Base-by-base conservation (phyloP, 2,888 invertebrate genomes). In the Drosophila putrida region DNA sequence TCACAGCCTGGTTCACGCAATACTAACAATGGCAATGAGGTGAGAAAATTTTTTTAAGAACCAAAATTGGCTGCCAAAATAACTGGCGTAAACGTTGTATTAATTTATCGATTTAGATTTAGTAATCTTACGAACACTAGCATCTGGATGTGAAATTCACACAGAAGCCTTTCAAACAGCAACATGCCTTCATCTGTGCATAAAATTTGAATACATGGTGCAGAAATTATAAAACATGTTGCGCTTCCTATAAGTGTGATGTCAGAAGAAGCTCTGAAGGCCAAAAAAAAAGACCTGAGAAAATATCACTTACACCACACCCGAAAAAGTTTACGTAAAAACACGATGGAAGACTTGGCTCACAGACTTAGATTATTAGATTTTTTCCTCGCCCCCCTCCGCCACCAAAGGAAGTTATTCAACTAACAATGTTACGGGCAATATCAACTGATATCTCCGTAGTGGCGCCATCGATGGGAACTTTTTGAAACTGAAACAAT, bases 261-360 rank as follows among this genome's bases (percentile, higher is more conserved):
- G 13, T 39, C 39, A 15, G 15, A 39, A 39, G 39, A 39, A 39
- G 41, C 41, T 25, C 41, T 41, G 10, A 20, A 41, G 41, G 25
- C 41, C 20, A 41, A 20, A 4, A 20, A 20, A 20, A 41, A 41
- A 25, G 20, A 41, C 1, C 41, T 41, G 0, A 41, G 41, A 41
- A 41, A 41, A 10, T 41, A 9, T 25, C 41, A 10, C 15, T 15
- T 15, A 39, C 39, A 39, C 15, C 15, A 41, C 41, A 20, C 20
- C 10, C 41, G 41, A 41, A 20, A 41, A 20, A 41, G 3, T 8
- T 20, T 10, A 0, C 41, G 20, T 4, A 20, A 20, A 41, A 41
- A 41, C 20, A 20, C 10, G 8, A 47, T 47, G 47, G 47, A 47
- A 47, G 47, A 33, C 47, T 47, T 47, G 33, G 15, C 33, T 46